A percentile compares a stretch with the other conserved stretches of the same genome.
Conservation (phyloP, 2,797 vertebrate genomes). For the Sebastes trivittatus region DNA sequence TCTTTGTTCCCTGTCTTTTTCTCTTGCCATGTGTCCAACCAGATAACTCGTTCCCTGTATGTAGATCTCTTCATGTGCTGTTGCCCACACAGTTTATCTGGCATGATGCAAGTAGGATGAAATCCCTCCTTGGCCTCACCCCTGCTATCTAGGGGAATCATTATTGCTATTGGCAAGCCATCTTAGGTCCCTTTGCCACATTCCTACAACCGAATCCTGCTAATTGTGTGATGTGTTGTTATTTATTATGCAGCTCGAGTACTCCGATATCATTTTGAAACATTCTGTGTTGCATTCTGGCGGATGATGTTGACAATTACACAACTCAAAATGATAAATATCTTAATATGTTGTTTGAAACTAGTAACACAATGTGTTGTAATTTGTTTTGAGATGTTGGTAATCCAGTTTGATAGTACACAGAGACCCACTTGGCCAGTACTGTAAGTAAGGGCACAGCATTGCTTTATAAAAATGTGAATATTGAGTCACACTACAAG, state of each 20-base stretch:
- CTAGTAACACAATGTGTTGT: background rate
- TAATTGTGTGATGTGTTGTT: slow-evolving; percentile 34
- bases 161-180: slow-evolving; percentile 42
- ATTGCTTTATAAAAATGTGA: slow-evolving; percentile 21
- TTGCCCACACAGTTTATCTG: slow-evolving; percentile 47
- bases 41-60: slow-evolving; percentile 27
- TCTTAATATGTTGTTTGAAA: background rate
- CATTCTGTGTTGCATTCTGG: background rate
- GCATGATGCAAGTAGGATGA: slow-evolving; percentile 71
- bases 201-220: slow-evolving; percentile 10
- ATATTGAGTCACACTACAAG: slow-evolving; percentile 12
- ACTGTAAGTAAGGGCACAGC: background rate
- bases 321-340: background rate
- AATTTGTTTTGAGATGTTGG: background rate
- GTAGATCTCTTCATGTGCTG: slow-evolving; percentile 35
- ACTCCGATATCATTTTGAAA: background rate
- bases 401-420: background rate
- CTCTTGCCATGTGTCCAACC: slow-evolving; percentile 22
- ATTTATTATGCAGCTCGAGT: slow-evolving; percentile 1
- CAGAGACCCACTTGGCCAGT: background rate
- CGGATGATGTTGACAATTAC: background rate
- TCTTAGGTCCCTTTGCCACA: slow-evolving; percentile 19
- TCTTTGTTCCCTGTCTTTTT: slow-evolving; percentile 1
- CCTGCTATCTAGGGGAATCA: slow-evolving; percentile 44
- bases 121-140: slow-evolving; percentile 49